A percentile compares a stretch with the other conserved stretches of the same genome.
Evolutionary conservation across 1,140 invertebrate species (phyloP).

Genomic region (Aleiodes sp.): DNA sequence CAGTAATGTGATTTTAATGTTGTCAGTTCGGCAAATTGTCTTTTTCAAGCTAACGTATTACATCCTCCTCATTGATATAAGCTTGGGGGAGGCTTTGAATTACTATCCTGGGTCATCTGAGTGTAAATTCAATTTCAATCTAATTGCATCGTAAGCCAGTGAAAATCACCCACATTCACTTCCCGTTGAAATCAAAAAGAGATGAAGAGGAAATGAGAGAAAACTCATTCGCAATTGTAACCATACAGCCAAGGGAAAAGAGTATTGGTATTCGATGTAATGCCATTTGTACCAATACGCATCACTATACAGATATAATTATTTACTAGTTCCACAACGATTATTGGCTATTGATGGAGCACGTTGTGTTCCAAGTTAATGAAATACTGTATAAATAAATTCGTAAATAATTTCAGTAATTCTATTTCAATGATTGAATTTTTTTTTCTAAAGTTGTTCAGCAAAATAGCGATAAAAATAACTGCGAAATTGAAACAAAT

Average conservation of each 20-base stretch:
- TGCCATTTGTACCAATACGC: neutral
- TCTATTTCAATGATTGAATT: too few relatives aligned
- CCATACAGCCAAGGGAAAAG: neutral
- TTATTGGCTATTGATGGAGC: conserved; percentile 5
- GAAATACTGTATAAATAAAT: too few relatives aligned
- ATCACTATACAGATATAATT: conserved; percentile 3
- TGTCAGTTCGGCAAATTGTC: too few relatives aligned
- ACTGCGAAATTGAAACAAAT: too few relatives aligned
- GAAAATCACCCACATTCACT: conserved; percentile 15
- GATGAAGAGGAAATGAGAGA: conserved; percentile 9
- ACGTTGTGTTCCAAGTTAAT: too few relatives aligned
- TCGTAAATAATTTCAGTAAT: too few relatives aligned
- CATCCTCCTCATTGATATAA: neutral
- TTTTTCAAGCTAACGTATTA: neutral
- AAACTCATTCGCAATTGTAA: conserved; percentile 10
- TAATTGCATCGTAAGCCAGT: conserved; percentile 17
- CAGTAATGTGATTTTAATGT: conserved; percentile 8
- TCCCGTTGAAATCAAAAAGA: conserved; percentile 1
- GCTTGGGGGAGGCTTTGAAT: neutral
- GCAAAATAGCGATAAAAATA: too few relatives aligned
- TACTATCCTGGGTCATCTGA: neutral
- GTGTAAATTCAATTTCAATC: conserved; percentile 19
- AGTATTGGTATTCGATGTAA: neutral
- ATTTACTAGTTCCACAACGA: neutral
- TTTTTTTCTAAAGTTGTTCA: too few relatives aligned